Conservation (phyloP, 2,888 invertebrate species). For the Machimus atricapillus region DNA sequence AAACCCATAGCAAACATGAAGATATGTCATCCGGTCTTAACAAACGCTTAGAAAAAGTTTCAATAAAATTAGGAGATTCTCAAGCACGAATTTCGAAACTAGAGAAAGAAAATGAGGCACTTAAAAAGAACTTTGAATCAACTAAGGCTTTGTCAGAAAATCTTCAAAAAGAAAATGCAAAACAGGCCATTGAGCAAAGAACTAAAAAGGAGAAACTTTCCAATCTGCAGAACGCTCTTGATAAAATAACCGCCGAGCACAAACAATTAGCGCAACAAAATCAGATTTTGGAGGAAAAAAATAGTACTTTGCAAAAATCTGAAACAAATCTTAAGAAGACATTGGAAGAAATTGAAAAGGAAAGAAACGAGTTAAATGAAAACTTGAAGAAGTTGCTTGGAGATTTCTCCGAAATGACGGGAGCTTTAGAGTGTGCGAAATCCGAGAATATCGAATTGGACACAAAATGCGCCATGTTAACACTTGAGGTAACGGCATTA, state of each 20-base stretch:
- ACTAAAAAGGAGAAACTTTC: not conserved
- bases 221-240: not conserved
- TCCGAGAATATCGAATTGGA: slow-evolving; percentile 50
- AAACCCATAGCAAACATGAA: not conserved
- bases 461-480: slow-evolving; percentile 51
- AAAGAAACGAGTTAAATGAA: slow-evolving; percentile 45
- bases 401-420: slow-evolving; percentile 49
- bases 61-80: slow-evolving; percentile 52
- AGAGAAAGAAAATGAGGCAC: slow-evolving; percentile 51
- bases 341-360: slow-evolving; percentile 49
- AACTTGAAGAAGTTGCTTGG: slow-evolving; percentile 18
- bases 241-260: not conserved
- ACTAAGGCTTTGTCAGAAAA: slow-evolving; percentile 44
- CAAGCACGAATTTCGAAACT: slow-evolving; percentile 51
- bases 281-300: not conserved
- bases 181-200: not conserved
- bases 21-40: slow-evolving; percentile 37
- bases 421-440: slow-evolving; percentile 44
- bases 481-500: slow-evolving; percentile 53
- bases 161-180: slow-evolving; percentile 50
- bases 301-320: not conserved
- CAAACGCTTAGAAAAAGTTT: slow-evolving; percentile 53
- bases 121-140: slow-evolving; percentile 46
- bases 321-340: not conserved
- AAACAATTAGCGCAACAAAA: not conserved